Evolutionary conservation across 2,888 invertebrate genomes (phyloP), one percentile per base, ranked within the genome.

Genomic region (Amiota minor): DNA sequence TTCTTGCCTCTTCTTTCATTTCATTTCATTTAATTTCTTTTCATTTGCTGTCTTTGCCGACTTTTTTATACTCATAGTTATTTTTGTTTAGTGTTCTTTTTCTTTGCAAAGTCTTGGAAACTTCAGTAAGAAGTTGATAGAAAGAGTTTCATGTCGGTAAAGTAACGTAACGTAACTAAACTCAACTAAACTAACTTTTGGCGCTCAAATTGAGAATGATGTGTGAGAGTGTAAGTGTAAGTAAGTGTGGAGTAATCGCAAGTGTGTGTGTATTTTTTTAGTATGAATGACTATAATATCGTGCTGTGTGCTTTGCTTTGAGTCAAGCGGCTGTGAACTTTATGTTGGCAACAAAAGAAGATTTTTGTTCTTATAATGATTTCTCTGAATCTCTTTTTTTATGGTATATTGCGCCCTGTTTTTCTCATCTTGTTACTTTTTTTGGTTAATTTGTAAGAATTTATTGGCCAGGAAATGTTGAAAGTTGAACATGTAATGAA

Each of bases 191-290:
- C 35, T 23, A 68, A 68, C 23, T 53, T 68, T 68, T 68, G 67
- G 67, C 67, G 67, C 53, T 68, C 67, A 68, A 68, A 68, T 68
- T 68, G 50, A 68, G 67, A 50, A 50, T 68, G 67, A 68, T 68
- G 20, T 18, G 59, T 59, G n/a, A 20, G 10, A 59, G 18, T 20
- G 59, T 59, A 10, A n/a, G 53, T 14, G 12, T 23, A 1, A 2
- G 3, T 23, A 35, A 35, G 35, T 35, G 35, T 35, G 6, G 6
- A 35, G 35, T 35, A 35, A 6, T 8, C 6, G 35, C 6, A 35
- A 35, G 35, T 35, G 35, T 35, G 1, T 23, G 35, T 4, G 35
- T 35, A n/a, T n/a, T n/a, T n/a, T n/a, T n/a, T n/a, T n/a, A n/a
- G n/a, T n/a, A 35, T 6, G 2, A 35, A 35, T 6, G 2, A 35